Percentiles rank a stretch among this genome's conserved stretches.
These are phyloP conservation scores for Theodoxus fluviatilis DNA, from an alignment of 2,888 invertebrate species.

Conservation along the genomic window DNA sequence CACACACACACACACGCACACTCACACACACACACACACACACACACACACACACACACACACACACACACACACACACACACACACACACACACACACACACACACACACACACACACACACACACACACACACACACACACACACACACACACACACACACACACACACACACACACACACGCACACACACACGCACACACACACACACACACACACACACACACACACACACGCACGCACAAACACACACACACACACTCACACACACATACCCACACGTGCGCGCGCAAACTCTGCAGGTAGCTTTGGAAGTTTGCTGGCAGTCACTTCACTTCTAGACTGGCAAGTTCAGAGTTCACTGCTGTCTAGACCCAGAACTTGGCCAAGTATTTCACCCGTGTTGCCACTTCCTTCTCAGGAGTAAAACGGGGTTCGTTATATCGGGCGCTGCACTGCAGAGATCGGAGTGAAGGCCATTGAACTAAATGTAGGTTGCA, in stretches of 20 bases:
- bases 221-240: background rate
- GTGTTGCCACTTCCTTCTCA: too few species aligned
- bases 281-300: background rate
- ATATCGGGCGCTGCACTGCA: too few species aligned
- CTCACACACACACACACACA: background rate
- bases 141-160: background rate
- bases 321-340: too few species aligned
- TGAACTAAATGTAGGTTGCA: too few species aligned
- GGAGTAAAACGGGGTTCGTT: too few species aligned
- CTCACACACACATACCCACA: background rate
- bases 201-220: background rate
- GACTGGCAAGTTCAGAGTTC: too few species aligned
- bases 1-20: conserved; percentile 24
- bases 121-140: background rate
- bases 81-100: too few species aligned
- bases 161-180: background rate
- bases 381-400: too few species aligned
- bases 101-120: conserved; percentile 16
- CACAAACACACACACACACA: conserved; percentile 18
- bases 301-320: too few species aligned
- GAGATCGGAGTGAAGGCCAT: too few species aligned
- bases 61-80: too few species aligned
- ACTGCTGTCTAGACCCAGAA: too few species aligned
- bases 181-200: conserved; percentile 2
- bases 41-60: background rate